Conservation (phyloP, 2,113 vertebrate species). For the Merops nubicus region DNA sequence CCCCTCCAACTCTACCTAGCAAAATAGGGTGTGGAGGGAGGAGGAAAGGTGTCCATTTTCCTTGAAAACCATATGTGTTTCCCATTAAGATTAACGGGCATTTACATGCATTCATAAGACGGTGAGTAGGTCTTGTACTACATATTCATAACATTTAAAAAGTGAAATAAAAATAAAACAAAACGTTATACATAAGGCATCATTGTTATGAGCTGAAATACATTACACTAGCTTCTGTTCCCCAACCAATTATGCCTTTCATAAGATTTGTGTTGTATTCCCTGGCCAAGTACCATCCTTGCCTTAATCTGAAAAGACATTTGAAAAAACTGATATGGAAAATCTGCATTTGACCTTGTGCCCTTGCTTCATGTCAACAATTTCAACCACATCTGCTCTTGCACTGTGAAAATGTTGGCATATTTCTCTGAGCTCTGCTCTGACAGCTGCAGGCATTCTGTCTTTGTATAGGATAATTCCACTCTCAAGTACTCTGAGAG, state of each 20-base stretch:
- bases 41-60: neutral
- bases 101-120: conserved; percentile 43
- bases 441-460: conserved; percentile 69
- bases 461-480: conserved; percentile 37
- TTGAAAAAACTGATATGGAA: conserved; percentile 70
- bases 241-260: conserved; percentile 27
- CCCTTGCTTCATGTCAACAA: conserved; percentile 59
- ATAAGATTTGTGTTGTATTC: neutral
- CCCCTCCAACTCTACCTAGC: neutral
- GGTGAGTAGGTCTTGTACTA: conserved; percentile 49
- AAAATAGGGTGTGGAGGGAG: neutral
- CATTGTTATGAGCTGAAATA: conserved; percentile 31
- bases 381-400: conserved; percentile 74
- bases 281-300: neutral
- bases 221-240: conserved; percentile 64
- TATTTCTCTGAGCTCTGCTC: conserved; percentile 40
- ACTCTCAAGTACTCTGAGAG: neutral
- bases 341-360: conserved; percentile 68
- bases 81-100: conserved; percentile 53
- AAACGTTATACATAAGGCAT: neutral
- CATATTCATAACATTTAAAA: conserved; percentile 10
- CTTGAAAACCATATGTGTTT: conserved; percentile 9
- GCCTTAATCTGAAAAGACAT: conserved; percentile 40
- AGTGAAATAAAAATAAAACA: neutral
- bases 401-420: conserved; percentile 71